Evolutionary conservation across 2,888 invertebrate species (phyloP).

Genomic region (Caenorhabditis sp.): DNA sequence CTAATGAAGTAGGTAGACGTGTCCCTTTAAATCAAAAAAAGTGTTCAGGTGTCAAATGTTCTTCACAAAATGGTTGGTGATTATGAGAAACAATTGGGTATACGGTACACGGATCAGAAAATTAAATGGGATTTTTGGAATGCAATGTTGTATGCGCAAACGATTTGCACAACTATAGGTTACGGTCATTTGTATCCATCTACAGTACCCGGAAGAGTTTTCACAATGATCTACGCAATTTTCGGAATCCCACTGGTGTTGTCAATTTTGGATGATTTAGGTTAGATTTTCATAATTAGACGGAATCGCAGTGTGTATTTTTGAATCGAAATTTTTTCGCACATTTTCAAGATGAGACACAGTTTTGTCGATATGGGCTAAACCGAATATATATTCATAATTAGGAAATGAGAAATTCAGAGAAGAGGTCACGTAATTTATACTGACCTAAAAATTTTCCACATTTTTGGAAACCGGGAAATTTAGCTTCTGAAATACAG

Average conservation of each 20-base stretch:
- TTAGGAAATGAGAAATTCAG: too few relatives aligned
- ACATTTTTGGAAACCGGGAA: too few relatives aligned
- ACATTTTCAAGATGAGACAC: too few relatives aligned
- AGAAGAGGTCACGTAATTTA: too few relatives aligned
- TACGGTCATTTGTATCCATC: conserved; percentile 88
- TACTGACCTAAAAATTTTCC: too few relatives aligned
- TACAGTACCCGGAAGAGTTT: conserved; percentile 82
- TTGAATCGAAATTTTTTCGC: too few relatives aligned
- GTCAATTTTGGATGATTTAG: conserved; percentile 83
- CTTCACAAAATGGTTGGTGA: conserved; percentile 33
- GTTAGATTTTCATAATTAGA: conserved; percentile 17
- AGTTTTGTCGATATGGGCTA: too few relatives aligned
- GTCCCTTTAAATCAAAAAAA: neutral
- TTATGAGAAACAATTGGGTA: conserved; percentile 62
- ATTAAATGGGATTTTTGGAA: conserved; percentile 69
- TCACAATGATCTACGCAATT: conserved; percentile 90
- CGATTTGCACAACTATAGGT: conserved; percentile 68
- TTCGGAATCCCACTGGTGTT: conserved; percentile 94
- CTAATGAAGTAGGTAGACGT: conserved; percentile 39
- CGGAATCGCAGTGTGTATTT: too few relatives aligned
- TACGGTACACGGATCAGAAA: conserved; percentile 65
- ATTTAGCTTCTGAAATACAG: too few relatives aligned
- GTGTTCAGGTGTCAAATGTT: conserved; percentile 41
- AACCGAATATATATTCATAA: too few relatives aligned
- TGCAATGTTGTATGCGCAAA: conserved; percentile 70